Evolutionary conservation across 1,140 invertebrate genomes (phyloP), one percentile per base, ranked within the genome.

Genomic region (Drosophila bifasciata): DNA sequence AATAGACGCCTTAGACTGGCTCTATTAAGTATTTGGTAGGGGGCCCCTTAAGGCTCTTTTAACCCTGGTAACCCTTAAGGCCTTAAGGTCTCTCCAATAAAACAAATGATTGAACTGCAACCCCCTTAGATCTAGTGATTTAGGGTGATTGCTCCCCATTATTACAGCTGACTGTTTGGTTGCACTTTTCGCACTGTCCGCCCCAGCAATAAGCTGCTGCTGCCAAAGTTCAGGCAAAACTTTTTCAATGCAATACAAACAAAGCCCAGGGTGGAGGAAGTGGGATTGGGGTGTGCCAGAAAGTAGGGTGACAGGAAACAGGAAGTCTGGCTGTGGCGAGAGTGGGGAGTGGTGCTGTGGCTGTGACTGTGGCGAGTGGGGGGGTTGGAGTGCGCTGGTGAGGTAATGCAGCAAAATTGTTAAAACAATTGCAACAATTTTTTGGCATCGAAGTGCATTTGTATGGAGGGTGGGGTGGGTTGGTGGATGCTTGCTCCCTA

Each of bases 361-460:
- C 9, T 11, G 32, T 5, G 9, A 3, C 9, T 1, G 32, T 11
- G 32, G 32, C 3, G 11, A 9, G 3, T 32, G 39, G 6, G 15
- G 41, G 23, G 23, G 23, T 0, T n/a, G n/a, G n/a, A n/a, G n/a
- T n/a, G n/a, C n/a, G n/a, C n/a, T 9, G 25, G 32, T 16, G 40
- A 28, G 15, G 61, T 25, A 67, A 43, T 45, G 57, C 58, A 23
- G 45, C 21, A 50, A 70, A 70, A 67, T 60, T 84, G 79, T 66
- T 63, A 45, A 68, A 70, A 60, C 56, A 66, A 80, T 44, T 75
- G 73, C 63, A 77, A 78, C 63, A 46, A 70, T 59, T 75, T 75
- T 59, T 75, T 75, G 73, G 77, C 62, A 75, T 61, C 72, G 59
- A 64, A 86, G 77, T 86, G 83, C 77, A 86, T 75, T 86, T 81